Evolutionary conservation across 2,113 vertebrate genomes (phyloP), one percentile per base, ranked within the genome.

Genomic region (Chauna torquata): DNA sequence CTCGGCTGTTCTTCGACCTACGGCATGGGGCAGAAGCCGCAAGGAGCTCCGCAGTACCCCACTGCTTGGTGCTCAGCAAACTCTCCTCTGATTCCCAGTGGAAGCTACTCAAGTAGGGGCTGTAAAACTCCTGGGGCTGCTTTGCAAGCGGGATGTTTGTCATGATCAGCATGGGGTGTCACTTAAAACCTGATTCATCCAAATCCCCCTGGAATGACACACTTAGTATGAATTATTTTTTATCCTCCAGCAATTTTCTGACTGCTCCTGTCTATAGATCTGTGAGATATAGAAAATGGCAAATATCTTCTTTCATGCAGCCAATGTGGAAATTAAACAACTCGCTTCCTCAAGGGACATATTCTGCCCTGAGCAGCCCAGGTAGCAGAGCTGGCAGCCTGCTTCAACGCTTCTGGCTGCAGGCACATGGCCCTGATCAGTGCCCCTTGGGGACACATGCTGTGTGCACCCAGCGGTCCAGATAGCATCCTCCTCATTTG

Each of bases 281-380:
- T 38, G 22, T 2, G 5, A 80, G 88, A 87, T 92, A 89, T 12
- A 78, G 92, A 96, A 95, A 97, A 92, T 84, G 55, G 80, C 80
- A 74, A 92, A 22, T 92, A 94, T 62, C 74, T 93, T 47, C 84
- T 96, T 89, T 91, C 69, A 88, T 23, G 38, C 69, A 87, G 61
- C 64, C 92, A 57, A 34, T 10, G 34, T 94, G 64, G 94, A 97
- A 98, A 96, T 96, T 96, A 97, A 97, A 96, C 69, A 76, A 88
- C 82, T 88, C 79, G 25, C 78, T 92, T 97, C 66, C 86, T 89
- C 70, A 34, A 34, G 86, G 58, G 50, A 61, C 25, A 9, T 57
- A 45, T 79, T 91, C 92, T 45, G 10, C 27, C 44, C 40, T 0
- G 0, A 64, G 54, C 69, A 76, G 70, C 36, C 54, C 58, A 79